Evolutionary conservation across 1,140 invertebrate genomes (phyloP).

Genomic region (Solenopsis invicta): DNA sequence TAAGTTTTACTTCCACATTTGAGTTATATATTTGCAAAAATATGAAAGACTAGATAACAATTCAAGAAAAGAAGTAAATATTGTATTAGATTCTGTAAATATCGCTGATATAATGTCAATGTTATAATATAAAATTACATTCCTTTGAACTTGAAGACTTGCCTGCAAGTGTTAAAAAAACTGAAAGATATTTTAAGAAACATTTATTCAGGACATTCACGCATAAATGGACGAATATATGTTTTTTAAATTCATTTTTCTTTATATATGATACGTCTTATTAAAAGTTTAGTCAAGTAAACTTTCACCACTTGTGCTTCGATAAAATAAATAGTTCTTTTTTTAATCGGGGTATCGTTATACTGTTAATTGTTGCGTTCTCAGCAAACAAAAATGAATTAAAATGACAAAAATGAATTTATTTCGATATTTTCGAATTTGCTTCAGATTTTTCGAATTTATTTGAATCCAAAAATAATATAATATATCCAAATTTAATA

Average conservation of each 20-base stretch:
- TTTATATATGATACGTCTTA: not conserved
- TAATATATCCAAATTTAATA: no score
- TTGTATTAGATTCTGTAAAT: constrained; percentile 20
- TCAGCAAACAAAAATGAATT: no score
- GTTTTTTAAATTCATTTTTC: not conserved
- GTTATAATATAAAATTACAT: constrained; percentile 49
- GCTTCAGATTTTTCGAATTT: no score
- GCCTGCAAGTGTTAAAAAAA: not conserved
- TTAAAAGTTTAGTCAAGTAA: not conserved
- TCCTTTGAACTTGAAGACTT: constrained; percentile 24
- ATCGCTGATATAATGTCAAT: constrained; percentile 32
- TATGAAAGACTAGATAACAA: constrained; percentile 29
- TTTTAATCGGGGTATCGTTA: not conserved
- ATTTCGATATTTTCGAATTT: no score
- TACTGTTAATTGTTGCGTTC: no score
- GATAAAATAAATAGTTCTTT: not conserved
- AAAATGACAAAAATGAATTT: no score
- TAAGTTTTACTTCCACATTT: constrained; percentile 24
- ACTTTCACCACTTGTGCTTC: not conserved
- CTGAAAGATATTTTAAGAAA: not conserved
- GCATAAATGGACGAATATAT: not conserved
- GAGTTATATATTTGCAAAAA: constrained; percentile 33
- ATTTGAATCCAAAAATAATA: no score
- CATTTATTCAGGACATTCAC: no score
- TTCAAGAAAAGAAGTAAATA: constrained; percentile 1